A percentile compares a stretch with the other conserved stretches of the same genome.
These are phyloP conservation scores for Drepana arcuata DNA, from an alignment of 1,140 invertebrate species.

Conservation along the genomic window DNA sequence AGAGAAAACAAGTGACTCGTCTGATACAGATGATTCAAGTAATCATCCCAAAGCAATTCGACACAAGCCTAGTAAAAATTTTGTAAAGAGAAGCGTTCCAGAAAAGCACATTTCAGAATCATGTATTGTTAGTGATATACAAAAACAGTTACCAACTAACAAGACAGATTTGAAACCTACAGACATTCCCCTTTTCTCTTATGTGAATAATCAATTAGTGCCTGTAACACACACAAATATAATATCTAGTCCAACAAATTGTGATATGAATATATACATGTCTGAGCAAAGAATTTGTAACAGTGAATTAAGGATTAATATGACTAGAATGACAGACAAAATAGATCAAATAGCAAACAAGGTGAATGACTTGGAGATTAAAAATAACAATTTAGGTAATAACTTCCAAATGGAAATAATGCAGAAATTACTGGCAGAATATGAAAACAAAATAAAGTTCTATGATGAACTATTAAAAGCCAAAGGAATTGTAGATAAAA, in stretches of 20 bases:
- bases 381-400: slow-evolving; percentile 11
- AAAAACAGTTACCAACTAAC: no score
- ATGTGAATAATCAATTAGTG: slow-evolving; percentile 23
- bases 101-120: slow-evolving; percentile 22
- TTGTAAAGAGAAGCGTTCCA: slow-evolving; percentile 16
- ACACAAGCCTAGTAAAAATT: slow-evolving; percentile 33
- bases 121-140: no score
- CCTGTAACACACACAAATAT: slow-evolving; percentile 21
- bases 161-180: no score
- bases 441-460: slow-evolving; percentile 50
- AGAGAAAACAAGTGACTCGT: slow-evolving; percentile 38
- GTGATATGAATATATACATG: slow-evolving; percentile 38
- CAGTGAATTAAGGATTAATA: slow-evolving; percentile 54
- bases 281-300: slow-evolving; percentile 55
- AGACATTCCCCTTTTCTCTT: no score
- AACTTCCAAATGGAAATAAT: slow-evolving; percentile 36
- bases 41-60: slow-evolving; percentile 22
- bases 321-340: slow-evolving; percentile 48
- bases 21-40: slow-evolving; percentile 30
- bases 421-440: slow-evolving; percentile 44
- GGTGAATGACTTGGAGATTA: slow-evolving; percentile 20
- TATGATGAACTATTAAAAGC: slow-evolving; percentile 41
- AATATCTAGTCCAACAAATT: slow-evolving; percentile 7
- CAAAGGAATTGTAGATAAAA: slow-evolving; percentile 26
- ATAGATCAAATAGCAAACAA: slow-evolving; percentile 37